Conservation (phyloP, 1,140 invertebrate species). For the Marisa cornuarietis region DNA sequence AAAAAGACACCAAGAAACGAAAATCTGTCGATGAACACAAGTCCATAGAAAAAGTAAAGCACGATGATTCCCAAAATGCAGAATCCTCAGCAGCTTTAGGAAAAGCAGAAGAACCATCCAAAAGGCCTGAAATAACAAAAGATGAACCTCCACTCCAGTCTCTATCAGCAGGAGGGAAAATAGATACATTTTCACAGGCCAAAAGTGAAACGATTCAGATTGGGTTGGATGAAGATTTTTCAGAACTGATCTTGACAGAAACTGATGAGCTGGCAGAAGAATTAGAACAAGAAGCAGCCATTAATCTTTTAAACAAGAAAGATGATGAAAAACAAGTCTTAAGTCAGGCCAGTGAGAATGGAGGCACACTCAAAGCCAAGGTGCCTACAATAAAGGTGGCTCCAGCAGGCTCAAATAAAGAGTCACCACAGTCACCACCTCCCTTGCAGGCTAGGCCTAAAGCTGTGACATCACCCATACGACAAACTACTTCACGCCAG, state of each 20-base stretch:
- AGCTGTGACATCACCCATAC: constrained; percentile 23
- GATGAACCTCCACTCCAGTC: neutral
- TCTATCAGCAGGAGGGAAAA: neutral
- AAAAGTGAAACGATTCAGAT: constrained; percentile 13
- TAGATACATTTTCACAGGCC: neutral
- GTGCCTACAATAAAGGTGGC: too few relatives aligned
- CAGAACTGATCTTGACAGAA: constrained; percentile 18
- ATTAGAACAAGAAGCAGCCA: constrained; percentile 28
- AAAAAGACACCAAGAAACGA: too few relatives aligned
- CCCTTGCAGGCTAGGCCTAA: constrained; percentile 5
- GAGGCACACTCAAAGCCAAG: neutral
- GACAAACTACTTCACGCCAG: neutral
- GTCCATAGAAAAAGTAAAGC: constrained; percentile 21
- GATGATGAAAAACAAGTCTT: neutral
- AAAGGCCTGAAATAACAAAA: neutral
- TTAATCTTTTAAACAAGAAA: constrained; percentile 12
- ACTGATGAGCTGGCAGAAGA: constrained; percentile 39
- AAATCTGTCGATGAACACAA: neutral
- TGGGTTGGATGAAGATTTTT: constrained; percentile 23
- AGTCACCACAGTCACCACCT: neutral
- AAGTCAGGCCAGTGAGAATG: constrained; percentile 1
- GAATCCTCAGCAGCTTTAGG: neutral
- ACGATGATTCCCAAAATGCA: neutral
- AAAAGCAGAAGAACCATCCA: neutral
- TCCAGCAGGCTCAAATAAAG: too few relatives aligned